Base-by-base conservation (phyloP, 37 sponge, comb jelly and placozoan species). In the Spongilla lacustris region DNA sequence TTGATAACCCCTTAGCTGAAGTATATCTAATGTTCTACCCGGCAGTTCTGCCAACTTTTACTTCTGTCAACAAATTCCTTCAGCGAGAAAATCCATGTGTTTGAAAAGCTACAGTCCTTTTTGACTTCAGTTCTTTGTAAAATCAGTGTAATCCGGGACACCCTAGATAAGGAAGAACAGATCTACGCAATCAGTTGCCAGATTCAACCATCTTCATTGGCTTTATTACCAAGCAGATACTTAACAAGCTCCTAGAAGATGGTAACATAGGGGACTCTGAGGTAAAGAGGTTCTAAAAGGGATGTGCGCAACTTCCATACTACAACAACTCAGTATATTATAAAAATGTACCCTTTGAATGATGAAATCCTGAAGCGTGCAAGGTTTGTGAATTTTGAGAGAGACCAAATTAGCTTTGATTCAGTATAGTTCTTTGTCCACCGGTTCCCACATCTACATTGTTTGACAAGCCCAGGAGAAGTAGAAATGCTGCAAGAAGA, bases 291-390 rank as follows among this genome's bases (percentile, higher is more conserved):
- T 92, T 92, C 72, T 92, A 88, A 29, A 27, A 3, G 25, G 93
- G 66, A 41, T 36, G 93, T 76, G 6, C 37, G 89, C 12, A 32
- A 23, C 0, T 88, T 92, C 73, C 88, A 84, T 71, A 76, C 31
- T 14, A 24, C 12, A 37, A 73, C 86, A 50, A 34, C 41, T 36
- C 31, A 66, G 13, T 83, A 92, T 21, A 35, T 74, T 26, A 24
- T 88, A 2, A 67, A 67, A 2, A 78, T 71, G 0, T 71, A 76
- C 27, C 93, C 93, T 19, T 36, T 86, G 8, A 73, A 80, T 26
- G 92, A 92, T 88, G 74, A 68, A 28, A 37, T 93, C 1, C 76
- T 93, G 17, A 22, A 24, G 41, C 33, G 83, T 86, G 86, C 83
- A 21, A 36, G 36, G 37, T 92, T 92, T 88, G 76, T 88, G 10